Evolutionary conservation across 2,888 invertebrate genomes (phyloP), one percentile per base, ranked within the genome.

Genomic region (Agapostemon virescens): DNA sequence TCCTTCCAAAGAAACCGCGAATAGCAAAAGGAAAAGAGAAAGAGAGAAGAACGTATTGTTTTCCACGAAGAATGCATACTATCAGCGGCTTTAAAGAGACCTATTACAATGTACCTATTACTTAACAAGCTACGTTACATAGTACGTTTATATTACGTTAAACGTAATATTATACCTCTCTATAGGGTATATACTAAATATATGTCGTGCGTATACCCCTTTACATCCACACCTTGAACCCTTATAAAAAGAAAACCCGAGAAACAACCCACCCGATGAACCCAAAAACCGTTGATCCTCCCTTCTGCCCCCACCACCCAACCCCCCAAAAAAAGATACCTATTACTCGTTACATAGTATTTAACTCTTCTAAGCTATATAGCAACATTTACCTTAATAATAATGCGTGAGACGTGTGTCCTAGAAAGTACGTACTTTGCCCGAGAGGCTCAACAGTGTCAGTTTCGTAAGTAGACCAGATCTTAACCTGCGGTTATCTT

Each of bases 401-500:
- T 91, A 92, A 92, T 91, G 89, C 90, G 92, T 92, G 90, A 92
- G 91, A 91, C 91, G 91, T 92, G 90, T 92, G 92, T 91, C 91
- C 91, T 92, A 92, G 92, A 92, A 90, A 92, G 90, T 92, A 91
- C 90, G 90, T 92, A 91, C 90, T 92, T 91, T 90, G 92, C 92
- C 91, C 90, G 89, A 90, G 90, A 90, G 91, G 91, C 91, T 89
- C 90, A 91, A 92, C 92, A 91, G 89, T 91, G 90, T 92, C 92
- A 91, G 89, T 92, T 92, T 92, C 92, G 92, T 92, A 92, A 92
- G 92, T 92, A 92, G 92, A 92, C 88, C 89, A 91, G 90, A 90
- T 88, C 86, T 90, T 91, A 90, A 91, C 88, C 90, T 86, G 84
- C 90, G 90, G 90, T 88, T 90, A 79, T 73, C 88, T 78, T 88